Evolutionary conservation across 2,113 vertebrate genomes (phyloP).

Genomic region (Phodopus roborovskii): DNA sequence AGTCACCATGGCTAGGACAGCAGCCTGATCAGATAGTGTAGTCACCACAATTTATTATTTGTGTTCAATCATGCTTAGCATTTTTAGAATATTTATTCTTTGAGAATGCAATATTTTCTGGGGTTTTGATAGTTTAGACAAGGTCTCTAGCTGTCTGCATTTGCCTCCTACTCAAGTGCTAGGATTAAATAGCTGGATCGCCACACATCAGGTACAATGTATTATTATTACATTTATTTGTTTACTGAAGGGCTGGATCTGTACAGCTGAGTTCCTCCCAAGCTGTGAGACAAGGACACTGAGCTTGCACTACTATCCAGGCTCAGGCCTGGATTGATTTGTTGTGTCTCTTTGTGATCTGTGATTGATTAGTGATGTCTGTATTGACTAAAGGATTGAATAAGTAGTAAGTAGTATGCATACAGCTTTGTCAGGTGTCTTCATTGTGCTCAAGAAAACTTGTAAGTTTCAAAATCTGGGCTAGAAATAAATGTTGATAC

Average conservation of each 20-base stretch:
- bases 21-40: neutral
- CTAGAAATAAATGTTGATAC: neutral
- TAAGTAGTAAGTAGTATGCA: accelerated
- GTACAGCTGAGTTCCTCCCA: too few relatives aligned
- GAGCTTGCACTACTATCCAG: neutral
- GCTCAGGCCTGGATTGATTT: neutral
- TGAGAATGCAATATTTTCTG: neutral
- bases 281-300: neutral
- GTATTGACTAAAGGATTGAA: neutral
- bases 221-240: neutral
- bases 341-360: neutral
- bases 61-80: neutral
- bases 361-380: neutral
- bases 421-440: neutral
- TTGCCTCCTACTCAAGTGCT: neutral
- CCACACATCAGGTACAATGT: neutral
- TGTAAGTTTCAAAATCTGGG: neutral
- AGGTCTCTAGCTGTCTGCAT: too few relatives aligned
- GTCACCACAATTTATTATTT: neutral
- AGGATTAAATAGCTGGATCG: neutral
- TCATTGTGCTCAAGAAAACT: neutral
- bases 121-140: neutral
- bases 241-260: neutral
- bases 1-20: neutral
- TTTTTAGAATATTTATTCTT: neutral